Percentiles rank a stretch among this genome's conserved stretches.
These are phyloP conservation scores for Heliconius melpomene DNA, from an alignment of 1,140 invertebrate species.

Conservation along the genomic window DNA sequence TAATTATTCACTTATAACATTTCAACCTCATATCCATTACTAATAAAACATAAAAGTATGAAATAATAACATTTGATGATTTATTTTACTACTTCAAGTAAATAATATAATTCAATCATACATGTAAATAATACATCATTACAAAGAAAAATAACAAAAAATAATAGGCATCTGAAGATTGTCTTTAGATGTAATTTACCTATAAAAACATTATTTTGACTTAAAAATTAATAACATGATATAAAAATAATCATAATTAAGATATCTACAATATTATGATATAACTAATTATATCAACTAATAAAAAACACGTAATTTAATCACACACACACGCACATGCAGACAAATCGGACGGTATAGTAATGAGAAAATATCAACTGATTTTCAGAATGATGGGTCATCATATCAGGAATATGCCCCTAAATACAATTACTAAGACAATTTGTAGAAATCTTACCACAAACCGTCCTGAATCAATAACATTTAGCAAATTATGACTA, in stretches of 20 bases:
- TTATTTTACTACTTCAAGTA: not conserved
- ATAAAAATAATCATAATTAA: not conserved
- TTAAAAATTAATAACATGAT: not conserved
- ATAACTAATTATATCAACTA: conserved; percentile 9
- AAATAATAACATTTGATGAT: not conserved
- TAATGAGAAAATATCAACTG: conserved; percentile 33
- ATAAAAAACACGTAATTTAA: conserved; percentile 16
- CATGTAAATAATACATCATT: not conserved
- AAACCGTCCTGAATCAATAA: conserved; percentile 6
- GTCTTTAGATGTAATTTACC: not conserved
- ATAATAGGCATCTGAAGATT: not conserved
- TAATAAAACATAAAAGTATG: not conserved
- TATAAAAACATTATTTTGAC: not conserved
- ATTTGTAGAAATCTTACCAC: not conserved
- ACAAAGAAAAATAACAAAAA: not conserved
- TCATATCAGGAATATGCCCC: not conserved
- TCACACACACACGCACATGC: conserved; percentile 41
- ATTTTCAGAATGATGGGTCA: not conserved
- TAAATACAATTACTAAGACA: not conserved
- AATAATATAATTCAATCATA: not conserved
- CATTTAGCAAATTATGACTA: conserved; percentile 23
- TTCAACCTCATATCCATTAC: not conserved
- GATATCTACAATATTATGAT: conserved; percentile 8
- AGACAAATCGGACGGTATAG: conserved; percentile 51
- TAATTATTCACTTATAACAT: not conserved